These are phyloP conservation scores for Sarcophaga peregrina DNA, from an alignment of 1,140 invertebrate species.

Conservation along the genomic window DNA sequence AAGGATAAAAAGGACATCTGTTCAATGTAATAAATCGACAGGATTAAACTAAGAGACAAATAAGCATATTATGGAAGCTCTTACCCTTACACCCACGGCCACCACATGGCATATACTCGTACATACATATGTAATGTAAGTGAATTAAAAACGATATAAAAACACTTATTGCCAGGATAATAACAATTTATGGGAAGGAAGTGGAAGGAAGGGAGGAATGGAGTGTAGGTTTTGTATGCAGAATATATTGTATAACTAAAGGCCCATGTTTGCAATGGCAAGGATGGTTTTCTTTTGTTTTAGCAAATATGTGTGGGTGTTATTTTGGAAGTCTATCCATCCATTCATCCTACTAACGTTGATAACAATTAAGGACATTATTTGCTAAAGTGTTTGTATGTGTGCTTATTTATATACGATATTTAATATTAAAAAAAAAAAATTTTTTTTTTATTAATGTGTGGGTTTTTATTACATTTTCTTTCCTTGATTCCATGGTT, in stretches of 20 bases:
- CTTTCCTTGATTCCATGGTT: no score
- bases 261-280: no score
- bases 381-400: no score
- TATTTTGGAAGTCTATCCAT: neutral
- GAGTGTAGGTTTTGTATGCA: no score
- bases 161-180: slow-evolving; percentile 13
- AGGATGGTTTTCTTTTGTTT: no score
- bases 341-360: neutral
- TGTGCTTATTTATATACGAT: no score
- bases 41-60: slow-evolving; percentile 4
- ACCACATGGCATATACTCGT: neutral
- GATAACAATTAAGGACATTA: no score
- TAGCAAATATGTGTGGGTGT: no score
- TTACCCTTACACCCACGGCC: neutral
- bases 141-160: neutral
- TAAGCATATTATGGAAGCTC: neutral
- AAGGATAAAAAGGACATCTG: neutral
- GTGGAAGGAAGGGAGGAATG: no score
- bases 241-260: no score
- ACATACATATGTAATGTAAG: no score
- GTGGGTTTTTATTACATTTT: neutral
- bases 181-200: neutral
- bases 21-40: neutral
- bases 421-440: no score
- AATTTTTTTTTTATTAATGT: slow-evolving; percentile 1